phyloP scores from a whole-genome alignment of 1,140 invertebrate genomes.

The Tetramorium parvispinum region DNA sequence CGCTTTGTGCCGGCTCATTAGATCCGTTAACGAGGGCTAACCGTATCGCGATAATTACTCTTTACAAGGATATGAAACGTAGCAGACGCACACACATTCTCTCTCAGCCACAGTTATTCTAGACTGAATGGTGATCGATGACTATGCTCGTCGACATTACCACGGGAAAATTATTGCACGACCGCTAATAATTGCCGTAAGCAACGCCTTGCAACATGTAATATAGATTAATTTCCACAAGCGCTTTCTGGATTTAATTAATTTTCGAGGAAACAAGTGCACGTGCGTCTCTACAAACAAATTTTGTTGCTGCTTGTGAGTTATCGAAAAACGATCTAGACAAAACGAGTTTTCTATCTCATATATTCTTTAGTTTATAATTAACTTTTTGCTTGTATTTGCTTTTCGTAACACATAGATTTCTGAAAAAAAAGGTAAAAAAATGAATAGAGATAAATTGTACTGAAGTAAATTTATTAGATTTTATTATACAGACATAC shows the following conservation, averaged over 20 bases:
- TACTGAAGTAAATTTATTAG: background rate
- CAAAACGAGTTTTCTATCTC: too few species aligned
- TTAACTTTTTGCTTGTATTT: background rate
- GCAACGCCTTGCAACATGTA: slow-evolving; percentile 8
- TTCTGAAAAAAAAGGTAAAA: background rate
- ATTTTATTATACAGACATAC: background rate
- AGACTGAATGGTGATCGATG: slow-evolving; percentile 58
- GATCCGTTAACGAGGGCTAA: slow-evolving; percentile 68
- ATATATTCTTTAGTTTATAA: background rate
- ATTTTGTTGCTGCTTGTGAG: background rate
- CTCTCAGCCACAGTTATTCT: slow-evolving; percentile 4
- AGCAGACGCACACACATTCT: slow-evolving; percentile 14
- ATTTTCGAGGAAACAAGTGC: background rate
- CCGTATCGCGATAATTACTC: slow-evolving; percentile 75
- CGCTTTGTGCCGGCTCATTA: slow-evolving; percentile 66
- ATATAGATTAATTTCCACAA: slow-evolving; percentile 22
- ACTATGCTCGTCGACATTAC: slow-evolving; percentile 42
- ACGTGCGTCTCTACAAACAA: background rate
- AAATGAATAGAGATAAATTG: background rate
- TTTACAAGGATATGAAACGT: slow-evolving; percentile 66
- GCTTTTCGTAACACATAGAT: background rate
- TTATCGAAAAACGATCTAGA: background rate
- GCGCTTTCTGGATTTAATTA: slow-evolving; percentile 30
- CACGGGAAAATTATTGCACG: slow-evolving; percentile 52
- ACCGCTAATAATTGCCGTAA: slow-evolving; percentile 55